phyloP scores from a whole-genome alignment of 2,113 vertebrate species.

The Hyperoodon ampullatus region DNA sequence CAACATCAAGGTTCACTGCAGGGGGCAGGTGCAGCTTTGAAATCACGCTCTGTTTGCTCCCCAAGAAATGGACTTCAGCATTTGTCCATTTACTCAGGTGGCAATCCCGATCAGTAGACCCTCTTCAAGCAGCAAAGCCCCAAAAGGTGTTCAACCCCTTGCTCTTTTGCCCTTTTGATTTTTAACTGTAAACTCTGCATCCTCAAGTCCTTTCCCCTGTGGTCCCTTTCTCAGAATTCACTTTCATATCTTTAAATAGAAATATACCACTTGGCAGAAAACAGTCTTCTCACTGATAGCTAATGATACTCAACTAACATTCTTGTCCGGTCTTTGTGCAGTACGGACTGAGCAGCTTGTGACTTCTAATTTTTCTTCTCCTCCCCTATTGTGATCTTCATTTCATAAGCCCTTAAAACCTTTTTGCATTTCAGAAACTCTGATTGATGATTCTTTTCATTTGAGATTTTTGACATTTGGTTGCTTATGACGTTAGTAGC shows the following conservation, averaged over 20 bases:
- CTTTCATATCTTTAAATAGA: neutral
- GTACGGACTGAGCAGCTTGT: neutral
- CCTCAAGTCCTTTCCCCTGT: neutral
- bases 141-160: neutral
- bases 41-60: neutral
- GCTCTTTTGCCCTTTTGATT: neutral
- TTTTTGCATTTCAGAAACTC: slow-evolving; percentile 40
- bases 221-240: neutral
- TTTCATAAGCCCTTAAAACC: neutral
- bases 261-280: slow-evolving; percentile 28
- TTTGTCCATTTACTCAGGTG: neutral
- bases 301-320: neutral
- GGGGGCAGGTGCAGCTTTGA: neutral
- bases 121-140: neutral
- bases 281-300: neutral
- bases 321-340: neutral
- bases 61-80: neutral
- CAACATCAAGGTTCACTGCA: neutral
- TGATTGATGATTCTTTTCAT: neutral
- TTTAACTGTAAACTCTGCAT: neutral
- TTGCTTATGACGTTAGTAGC: neutral
- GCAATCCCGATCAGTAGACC: neutral
- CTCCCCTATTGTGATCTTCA: neutral
- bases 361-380: neutral
- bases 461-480: neutral